Conservation (phyloP, 1,140 invertebrate genomes). For the Leptonema lineaticorne region DNA sequence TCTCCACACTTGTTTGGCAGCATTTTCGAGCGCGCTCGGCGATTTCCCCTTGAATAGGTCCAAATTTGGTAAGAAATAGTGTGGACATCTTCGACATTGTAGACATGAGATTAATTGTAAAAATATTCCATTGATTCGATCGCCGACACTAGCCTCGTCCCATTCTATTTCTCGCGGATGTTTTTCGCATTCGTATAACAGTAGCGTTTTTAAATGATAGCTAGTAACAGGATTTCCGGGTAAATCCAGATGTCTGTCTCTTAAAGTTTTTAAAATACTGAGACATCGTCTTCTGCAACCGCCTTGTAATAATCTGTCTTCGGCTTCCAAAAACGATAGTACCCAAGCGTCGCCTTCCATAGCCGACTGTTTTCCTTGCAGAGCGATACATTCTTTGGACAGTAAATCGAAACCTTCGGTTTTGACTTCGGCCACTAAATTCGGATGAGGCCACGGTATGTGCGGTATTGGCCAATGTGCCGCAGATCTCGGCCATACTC, state of each 20-base stretch:
- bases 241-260: constrained; percentile 91
- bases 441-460: constrained; percentile 92
- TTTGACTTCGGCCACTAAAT: constrained; percentile 93
- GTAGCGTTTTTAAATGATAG: constrained; percentile 93
- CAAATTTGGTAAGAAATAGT: constrained; percentile 91
- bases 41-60: constrained; percentile 95
- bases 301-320: constrained; percentile 86
- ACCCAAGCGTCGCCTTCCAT: constrained; percentile 99
- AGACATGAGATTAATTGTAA: constrained; percentile 95
- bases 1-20: constrained; percentile 94
- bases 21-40: constrained; percentile 88
- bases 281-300: constrained; percentile 86
- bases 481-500: constrained; percentile 92
- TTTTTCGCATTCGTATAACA: constrained; percentile 98
- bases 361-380: constrained; percentile 91
- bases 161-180: constrained; percentile 93
- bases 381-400: constrained; percentile 84
- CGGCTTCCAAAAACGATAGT: constrained; percentile 89
- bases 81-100: constrained; percentile 93
- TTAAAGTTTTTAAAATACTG: constrained; percentile 90
- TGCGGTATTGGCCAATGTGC: constrained; percentile 93
- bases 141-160: constrained; percentile 89
- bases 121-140: constrained; percentile 94
- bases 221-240: constrained; percentile 90
- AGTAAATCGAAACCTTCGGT: constrained; percentile 96